Evolutionary conservation across 2,888 invertebrate species (phyloP), one percentile per base, ranked within the genome.

Genomic region (Eulithis testata): DNA sequence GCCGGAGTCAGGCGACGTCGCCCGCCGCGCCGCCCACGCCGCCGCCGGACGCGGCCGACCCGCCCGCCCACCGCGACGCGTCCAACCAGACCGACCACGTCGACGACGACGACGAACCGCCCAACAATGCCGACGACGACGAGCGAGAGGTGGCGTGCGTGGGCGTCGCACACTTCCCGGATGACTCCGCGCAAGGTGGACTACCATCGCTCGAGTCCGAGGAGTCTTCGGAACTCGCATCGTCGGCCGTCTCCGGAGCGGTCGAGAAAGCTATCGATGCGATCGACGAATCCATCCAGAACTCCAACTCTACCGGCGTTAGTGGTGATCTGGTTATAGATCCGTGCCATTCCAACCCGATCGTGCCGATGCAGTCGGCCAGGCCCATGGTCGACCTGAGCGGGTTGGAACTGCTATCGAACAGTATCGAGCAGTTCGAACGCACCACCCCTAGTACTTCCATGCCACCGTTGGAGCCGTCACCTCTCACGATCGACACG

Each of bases 1-100:
- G 94, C 66, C 94, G 95, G 65, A 90, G 91, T 73, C 91, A 90
- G 69, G 91, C 91, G 4, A 90, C 95, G 21, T 95, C 95, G 0
- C 96, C 96, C 0, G 95, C 94, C 0, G 94, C 95, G 0, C 92
- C 94, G 0, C 88, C 93, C 0, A 90, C 94, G 37, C 89, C 91
- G 27, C 91, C 94, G 12, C 93, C 94, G 65, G 93, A 93, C 66
- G 89, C 89, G 2, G 91, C 94, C 1, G 95, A 95, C 68, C 90
- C 93, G 4, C 95, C 95, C 43, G 96, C 96, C n/a, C 97, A 91
- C 50, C 86, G 95, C 82, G 97, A 97, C 78, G 97, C 97, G 0
- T 96, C 96, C 59, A 97, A 97, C 80, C 97, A 97, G 88, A 97
- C 97, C 0, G 97, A 97, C 77, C 95, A 96, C 21, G 95, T 96